Evolutionary conservation across 2,888 invertebrate species (phyloP).

Genomic region (Empis livida): DNA sequence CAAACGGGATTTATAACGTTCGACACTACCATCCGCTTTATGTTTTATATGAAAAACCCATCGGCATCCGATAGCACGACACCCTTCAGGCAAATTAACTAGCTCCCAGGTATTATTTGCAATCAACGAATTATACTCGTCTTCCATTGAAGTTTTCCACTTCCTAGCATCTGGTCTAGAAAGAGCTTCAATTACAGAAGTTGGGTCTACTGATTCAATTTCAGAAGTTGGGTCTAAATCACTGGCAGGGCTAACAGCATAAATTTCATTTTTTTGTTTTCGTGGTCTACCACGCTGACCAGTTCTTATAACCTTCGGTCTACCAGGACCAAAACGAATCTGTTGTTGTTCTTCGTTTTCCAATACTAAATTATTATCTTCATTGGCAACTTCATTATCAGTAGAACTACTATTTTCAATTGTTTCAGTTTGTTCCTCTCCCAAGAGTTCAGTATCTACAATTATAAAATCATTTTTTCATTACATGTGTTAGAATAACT

Average conservation of each 20-base stretch:
- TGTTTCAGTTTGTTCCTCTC: not conserved
- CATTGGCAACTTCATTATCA: not conserved
- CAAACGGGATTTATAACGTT: conserved; percentile 6
- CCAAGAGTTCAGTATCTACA: not conserved
- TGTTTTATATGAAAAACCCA: conserved; percentile 9
- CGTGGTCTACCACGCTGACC: not conserved
- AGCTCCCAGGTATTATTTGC: conserved; percentile 2
- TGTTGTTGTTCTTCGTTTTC: not conserved
- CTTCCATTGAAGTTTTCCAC: conserved; percentile 1
- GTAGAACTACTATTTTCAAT: not conserved
- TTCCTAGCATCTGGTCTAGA: not conserved
- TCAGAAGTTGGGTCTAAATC: not conserved
- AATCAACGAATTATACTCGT: not conserved
- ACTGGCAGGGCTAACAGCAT: not conserved
- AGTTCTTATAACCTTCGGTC: not conserved
- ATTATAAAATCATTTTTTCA: too few relatives aligned
- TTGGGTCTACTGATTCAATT: conserved; percentile 1
- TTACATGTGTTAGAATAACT: too few relatives aligned
- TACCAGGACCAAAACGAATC: not conserved
- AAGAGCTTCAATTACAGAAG: conserved; percentile 1
- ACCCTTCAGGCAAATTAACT: not conserved
- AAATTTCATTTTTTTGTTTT: not conserved
- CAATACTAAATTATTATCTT: not conserved
- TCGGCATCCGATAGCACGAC: conserved; percentile 3
- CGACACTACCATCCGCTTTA: conserved; percentile 4